phyloP scores from a whole-genome alignment of 2,888 invertebrate genomes.

The Lycia hirtaria region DNA sequence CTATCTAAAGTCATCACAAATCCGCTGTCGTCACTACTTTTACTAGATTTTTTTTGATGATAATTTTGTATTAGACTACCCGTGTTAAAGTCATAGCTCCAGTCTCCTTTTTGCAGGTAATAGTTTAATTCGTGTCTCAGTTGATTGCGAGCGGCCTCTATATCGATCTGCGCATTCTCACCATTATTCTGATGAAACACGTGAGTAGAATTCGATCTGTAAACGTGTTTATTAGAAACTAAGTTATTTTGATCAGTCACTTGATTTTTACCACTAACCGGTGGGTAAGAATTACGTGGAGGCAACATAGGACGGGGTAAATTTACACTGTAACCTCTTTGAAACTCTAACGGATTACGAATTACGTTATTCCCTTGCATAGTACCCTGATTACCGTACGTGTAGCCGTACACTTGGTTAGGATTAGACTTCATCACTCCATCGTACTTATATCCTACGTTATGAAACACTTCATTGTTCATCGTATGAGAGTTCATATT shows the following conservation, averaged over 20 bases:
- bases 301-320: slow-evolving; percentile 86
- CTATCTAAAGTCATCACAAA: slow-evolving; percentile 82
- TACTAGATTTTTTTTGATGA: slow-evolving; percentile 81
- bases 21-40: slow-evolving; percentile 81
- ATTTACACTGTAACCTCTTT: slow-evolving; percentile 84
- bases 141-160: slow-evolving; percentile 79
- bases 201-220: slow-evolving; percentile 87
- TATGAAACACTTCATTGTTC: slow-evolving; percentile 79
- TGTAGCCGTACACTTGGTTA: slow-evolving; percentile 81
- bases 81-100: slow-evolving; percentile 81
- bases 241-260: slow-evolving; percentile 80
- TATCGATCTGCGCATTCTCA: slow-evolving; percentile 72
- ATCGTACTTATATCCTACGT: slow-evolving; percentile 77
- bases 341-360: slow-evolving; percentile 85
- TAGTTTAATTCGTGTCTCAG: slow-evolving; percentile 79
- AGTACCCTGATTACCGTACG: slow-evolving; percentile 85
- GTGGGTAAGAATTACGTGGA: slow-evolving; percentile 87
- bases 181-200: slow-evolving; percentile 80
- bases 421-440: slow-evolving; percentile 71
- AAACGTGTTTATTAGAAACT: slow-evolving; percentile 84
- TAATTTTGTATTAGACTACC: slow-evolving; percentile 81
- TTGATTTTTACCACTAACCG: slow-evolving; percentile 84
- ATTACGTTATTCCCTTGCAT: slow-evolving; percentile 79
- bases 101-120: slow-evolving; percentile 81
- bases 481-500: slow-evolving; percentile 64